Evolutionary conservation across 2,888 invertebrate species (phyloP).

Genomic region (Eupsilia transversa): DNA sequence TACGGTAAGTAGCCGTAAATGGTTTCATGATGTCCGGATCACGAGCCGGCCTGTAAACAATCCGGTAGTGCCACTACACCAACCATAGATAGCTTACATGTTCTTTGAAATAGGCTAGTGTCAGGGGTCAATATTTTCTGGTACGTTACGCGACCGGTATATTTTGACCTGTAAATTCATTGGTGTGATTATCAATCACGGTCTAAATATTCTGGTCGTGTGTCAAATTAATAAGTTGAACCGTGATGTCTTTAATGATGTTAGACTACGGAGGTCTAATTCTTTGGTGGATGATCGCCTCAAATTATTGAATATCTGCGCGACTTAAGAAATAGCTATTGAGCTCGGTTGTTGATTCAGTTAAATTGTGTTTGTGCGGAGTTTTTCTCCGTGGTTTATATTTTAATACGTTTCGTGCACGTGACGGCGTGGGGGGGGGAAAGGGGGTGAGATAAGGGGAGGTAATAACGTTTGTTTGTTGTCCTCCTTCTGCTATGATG

Average conservation of each 20-base stretch:
- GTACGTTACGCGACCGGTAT: fast-evolving
- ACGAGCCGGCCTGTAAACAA: slow-evolving; percentile 12
- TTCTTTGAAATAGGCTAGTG: not conserved
- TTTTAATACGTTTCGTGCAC: slow-evolving; percentile 41
- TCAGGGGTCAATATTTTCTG: not conserved
- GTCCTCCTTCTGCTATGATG: slow-evolving; percentile 22
- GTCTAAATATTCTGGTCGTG: not conserved
- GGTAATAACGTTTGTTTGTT: slow-evolving; percentile 45
- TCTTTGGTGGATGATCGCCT: slow-evolving; percentile 13
- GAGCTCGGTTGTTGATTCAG: slow-evolving; percentile 65
- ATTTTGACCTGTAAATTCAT: not conserved
- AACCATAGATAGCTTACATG: not conserved
- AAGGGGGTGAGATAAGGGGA: not conserved
- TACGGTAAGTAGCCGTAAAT: slow-evolving; percentile 28
- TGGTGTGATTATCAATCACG: not conserved
- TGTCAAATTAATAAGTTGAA: slow-evolving; percentile 18
- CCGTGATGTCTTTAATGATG: not conserved
- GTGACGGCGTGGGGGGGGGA: not conserved
- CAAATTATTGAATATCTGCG: slow-evolving; percentile 64
- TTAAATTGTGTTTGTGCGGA: slow-evolving; percentile 68
- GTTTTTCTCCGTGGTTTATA: slow-evolving; percentile 44
- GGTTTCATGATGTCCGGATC: slow-evolving; percentile 34
- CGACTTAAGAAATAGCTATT: slow-evolving; percentile 63
- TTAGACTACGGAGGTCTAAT: not conserved
- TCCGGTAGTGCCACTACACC: not conserved